Percentiles rank a stretch among this genome's conserved stretches.
Conservation (phyloP, 2,888 invertebrate species). For the Alloscopus bannaensis region DNA sequence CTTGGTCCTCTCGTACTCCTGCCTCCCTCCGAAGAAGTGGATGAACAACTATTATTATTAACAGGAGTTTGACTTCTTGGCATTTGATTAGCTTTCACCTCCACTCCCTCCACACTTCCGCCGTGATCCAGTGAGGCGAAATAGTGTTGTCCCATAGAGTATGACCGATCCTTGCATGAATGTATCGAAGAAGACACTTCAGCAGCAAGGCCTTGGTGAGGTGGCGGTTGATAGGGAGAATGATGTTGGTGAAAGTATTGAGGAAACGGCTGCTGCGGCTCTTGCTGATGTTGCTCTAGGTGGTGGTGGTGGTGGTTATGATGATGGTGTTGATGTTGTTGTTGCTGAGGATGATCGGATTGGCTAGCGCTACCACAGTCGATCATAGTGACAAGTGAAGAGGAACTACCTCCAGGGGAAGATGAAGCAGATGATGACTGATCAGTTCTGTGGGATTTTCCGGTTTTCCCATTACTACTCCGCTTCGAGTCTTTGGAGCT, state of each 20-base stretch:
- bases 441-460: slow-evolving; percentile 67
- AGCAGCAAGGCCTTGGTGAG: slow-evolving; percentile 29
- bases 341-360: neutral
- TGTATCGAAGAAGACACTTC: slow-evolving; percentile 32
- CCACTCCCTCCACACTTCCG: slow-evolving; percentile 31
- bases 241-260: slow-evolving; percentile 47
- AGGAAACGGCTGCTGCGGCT: slow-evolving; percentile 22
- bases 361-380: slow-evolving; percentile 30
- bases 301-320: slow-evolving; percentile 26
- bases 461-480: slow-evolving; percentile 65
- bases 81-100: slow-evolving; percentile 61
- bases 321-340: slow-evolving; percentile 24
- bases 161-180: slow-evolving; percentile 42
- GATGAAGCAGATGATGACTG: slow-evolving; percentile 63
- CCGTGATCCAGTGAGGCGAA: slow-evolving; percentile 41
- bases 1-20: slow-evolving; percentile 55
- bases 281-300: slow-evolving; percentile 42
- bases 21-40: slow-evolving; percentile 50
- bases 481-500: slow-evolving; percentile 65
- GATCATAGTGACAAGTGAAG: slow-evolving; percentile 49
- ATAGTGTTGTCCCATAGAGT: slow-evolving; percentile 34
- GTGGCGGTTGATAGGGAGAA: slow-evolving; percentile 32
- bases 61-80: slow-evolving; percentile 55
- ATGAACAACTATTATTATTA: slow-evolving; percentile 64
- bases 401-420: slow-evolving; percentile 60